Evolutionary conservation across 2,113 vertebrate species (phyloP), one percentile per base, ranked within the genome.

Genomic region (Dicentrarchus labrax): DNA sequence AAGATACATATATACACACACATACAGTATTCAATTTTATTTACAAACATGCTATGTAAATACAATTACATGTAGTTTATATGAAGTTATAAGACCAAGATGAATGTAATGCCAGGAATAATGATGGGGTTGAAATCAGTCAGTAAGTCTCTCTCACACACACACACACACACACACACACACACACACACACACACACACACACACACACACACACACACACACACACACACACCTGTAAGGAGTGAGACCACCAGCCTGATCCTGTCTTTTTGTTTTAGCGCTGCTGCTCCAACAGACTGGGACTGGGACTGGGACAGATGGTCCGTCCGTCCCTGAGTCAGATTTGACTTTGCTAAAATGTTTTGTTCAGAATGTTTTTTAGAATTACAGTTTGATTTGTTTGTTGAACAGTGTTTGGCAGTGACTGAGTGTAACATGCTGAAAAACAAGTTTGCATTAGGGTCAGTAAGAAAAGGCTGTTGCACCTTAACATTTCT

Each of bases 391-490:
- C 1, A 69, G 4, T 51, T 51, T 16, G 36, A 54, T 54, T 57
- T 67, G 53, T 56, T 24, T 69, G n/a, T 22, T 51, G 10, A 68
- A 53, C 50, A 15, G 69, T 38, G n/a, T 21, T 59, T 36, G 43
- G n/a, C 43, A 4, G 30, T 50, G 78, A 50, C 47, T 67, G 78
- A 22, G 57, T 54, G 48, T 24, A 64, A n/a, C 41, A 56, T 36
- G 9, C 41, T 30, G 30, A 30, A 30, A 30, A 30, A 30, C 30
- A 45, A 12, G 22, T 53, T 50, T 78, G 21, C 45, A 43, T 61
- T 38, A 7, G 17, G 8, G 22, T 36, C 39, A 30, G 24, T 51
- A n/a, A 43, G 45, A 50, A 38, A 59, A 13, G 17, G 53, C 64
- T 19, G 21, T 56, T 60, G 66, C n/a, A 69, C 56, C n/a, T 45